Evolutionary conservation across 1,140 invertebrate species (phyloP).

Genomic region (Zaprionus inermis): DNA sequence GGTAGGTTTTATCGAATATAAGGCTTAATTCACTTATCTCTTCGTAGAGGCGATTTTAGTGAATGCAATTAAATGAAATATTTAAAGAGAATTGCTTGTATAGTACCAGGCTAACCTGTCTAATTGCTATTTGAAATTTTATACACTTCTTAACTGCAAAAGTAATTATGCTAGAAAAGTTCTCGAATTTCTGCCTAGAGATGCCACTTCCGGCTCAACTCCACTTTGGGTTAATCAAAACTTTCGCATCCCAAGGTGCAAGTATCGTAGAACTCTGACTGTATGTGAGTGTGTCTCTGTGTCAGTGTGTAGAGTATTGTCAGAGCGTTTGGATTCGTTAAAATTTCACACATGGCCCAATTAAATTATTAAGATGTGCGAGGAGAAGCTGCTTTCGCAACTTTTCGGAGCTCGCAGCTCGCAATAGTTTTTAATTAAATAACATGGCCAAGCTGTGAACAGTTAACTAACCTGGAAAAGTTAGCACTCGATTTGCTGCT

Average conservation of each 20-base stretch:
- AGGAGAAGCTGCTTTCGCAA: slow-evolving; percentile 33
- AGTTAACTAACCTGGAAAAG: slow-evolving; percentile 20
- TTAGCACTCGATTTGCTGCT: background rate
- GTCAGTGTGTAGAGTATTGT: slow-evolving; percentile 12
- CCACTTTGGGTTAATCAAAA: slow-evolving; percentile 65
- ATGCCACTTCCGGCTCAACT: slow-evolving; percentile 40
- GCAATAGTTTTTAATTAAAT: slow-evolving; percentile 77
- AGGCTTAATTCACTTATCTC: background rate
- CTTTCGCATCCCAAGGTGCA: slow-evolving; percentile 40
- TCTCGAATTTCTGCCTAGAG: slow-evolving; percentile 35
- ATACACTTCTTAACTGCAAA: slow-evolving; percentile 42
- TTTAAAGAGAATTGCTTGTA: slow-evolving; percentile 2
- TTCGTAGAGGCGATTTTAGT: background rate
- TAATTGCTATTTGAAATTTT: slow-evolving; percentile 41
- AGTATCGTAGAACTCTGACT: background rate
- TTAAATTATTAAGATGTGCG: slow-evolving; percentile 74
- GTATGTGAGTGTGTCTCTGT: too few species aligned
- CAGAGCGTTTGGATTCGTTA: slow-evolving; percentile 61
- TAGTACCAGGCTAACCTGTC: slow-evolving; percentile 1
- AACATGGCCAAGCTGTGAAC: slow-evolving; percentile 54
- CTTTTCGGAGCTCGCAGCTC: slow-evolving; percentile 34
- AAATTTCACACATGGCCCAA: slow-evolving; percentile 74
- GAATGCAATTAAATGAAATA: background rate
- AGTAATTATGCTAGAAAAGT: slow-evolving; percentile 54
- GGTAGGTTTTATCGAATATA: background rate